These are phyloP conservation scores for Eospalax fontanierii DNA, from an alignment of 2,797 vertebrate genomes.

Conservation along the genomic window DNA sequence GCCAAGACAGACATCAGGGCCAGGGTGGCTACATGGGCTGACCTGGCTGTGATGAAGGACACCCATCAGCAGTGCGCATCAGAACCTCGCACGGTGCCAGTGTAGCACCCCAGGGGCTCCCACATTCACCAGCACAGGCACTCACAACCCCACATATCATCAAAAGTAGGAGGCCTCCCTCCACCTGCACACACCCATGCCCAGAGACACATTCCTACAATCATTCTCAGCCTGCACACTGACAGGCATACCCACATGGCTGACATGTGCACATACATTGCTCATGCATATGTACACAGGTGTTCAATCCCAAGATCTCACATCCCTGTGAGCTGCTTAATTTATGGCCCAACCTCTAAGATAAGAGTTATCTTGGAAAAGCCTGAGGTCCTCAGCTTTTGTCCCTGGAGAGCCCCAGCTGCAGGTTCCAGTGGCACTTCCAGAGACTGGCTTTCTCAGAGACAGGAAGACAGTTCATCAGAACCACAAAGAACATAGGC, in stretches of 20 bases:
- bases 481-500: neutral
- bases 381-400: neutral
- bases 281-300: neutral
- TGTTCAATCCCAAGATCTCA: neutral
- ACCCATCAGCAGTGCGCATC: neutral
- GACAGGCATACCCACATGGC: neutral
- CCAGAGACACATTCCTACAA: neutral
- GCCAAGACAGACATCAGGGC: neutral
- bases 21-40: neutral
- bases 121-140: slow-evolving; percentile 66
- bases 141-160: slow-evolving; percentile 14
- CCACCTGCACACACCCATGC: neutral
- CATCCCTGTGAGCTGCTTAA: fast-evolving
- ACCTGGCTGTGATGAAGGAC: neutral
- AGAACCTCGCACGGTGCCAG: slow-evolving; percentile 24
- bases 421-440: neutral
- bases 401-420: neutral
- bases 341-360: neutral
- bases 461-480: neutral
- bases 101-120: slow-evolving; percentile 64
- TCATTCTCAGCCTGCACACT: neutral
- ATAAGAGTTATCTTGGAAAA: neutral
- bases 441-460: neutral
- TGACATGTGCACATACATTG: neutral
- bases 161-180: neutral